A percentile compares a stretch with the other conserved stretches of the same genome.
phyloP scores from a whole-genome alignment of 2,797 vertebrate genomes.

The Euphonia xanthogaster region DNA sequence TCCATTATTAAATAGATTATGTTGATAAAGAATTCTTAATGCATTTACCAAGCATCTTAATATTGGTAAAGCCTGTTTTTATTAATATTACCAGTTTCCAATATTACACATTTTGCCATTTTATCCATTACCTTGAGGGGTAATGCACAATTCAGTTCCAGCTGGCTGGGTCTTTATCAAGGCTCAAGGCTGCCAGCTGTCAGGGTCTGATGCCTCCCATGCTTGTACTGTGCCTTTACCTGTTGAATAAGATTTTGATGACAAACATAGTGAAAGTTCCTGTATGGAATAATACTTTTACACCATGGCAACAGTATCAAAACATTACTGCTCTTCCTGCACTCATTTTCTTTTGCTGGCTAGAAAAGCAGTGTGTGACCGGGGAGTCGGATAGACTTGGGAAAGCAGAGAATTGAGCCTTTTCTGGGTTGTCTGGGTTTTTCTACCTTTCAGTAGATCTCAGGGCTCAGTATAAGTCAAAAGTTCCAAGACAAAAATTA shows the following conservation, averaged over 20 bases:
- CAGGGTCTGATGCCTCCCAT: background rate
- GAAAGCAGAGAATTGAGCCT: background rate
- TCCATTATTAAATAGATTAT: slow-evolving; percentile 16
- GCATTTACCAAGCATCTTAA: background rate
- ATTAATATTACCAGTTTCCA: background rate
- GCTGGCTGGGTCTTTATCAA: background rate
- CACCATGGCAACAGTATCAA: background rate
- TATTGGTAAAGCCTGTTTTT: background rate
- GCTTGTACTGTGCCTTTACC: background rate
- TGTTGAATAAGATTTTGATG: background rate
- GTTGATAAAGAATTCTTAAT: slow-evolving; percentile 28
- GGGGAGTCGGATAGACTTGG: background rate
- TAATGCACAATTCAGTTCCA: background rate
- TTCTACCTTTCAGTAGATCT: background rate
- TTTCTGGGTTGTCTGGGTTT: background rate
- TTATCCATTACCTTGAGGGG: background rate
- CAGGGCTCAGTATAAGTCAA: background rate
- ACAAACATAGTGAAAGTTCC: background rate
- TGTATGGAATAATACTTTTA: slow-evolving; percentile 16
- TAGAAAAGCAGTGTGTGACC: background rate
- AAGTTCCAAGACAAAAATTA: background rate
- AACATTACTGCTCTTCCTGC: background rate
- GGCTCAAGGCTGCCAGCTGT: background rate
- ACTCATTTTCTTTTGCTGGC: background rate
- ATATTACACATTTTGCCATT: background rate